phyloP scores from a whole-genome alignment of 2,113 vertebrate genomes.

The Chamaetylas fuelleborni region DNA sequence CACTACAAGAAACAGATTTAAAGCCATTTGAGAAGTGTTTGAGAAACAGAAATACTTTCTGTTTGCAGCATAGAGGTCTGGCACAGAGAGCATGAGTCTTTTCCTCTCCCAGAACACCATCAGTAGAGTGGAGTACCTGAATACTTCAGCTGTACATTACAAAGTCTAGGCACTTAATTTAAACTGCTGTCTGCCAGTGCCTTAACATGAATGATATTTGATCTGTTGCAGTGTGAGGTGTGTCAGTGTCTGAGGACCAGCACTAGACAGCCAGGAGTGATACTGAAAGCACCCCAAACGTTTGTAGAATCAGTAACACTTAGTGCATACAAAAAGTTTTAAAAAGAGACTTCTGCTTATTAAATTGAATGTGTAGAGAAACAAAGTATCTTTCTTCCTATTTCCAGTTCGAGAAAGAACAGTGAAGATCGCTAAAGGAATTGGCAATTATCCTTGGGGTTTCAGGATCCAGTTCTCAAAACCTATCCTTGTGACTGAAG shows the following conservation, averaged over 20 bases:
- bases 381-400: background rate
- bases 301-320: background rate
- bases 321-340: background rate
- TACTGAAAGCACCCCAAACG: background rate
- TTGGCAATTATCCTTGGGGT: constrained; percentile 88
- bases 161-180: background rate
- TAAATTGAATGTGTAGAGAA: background rate
- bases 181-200: background rate
- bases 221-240: rapidly evolving
- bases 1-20: background rate
- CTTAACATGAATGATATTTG: background rate
- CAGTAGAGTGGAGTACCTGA: background rate
- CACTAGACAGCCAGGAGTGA: background rate
- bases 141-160: background rate
- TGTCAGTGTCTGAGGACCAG: background rate
- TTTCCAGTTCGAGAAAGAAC: constrained; percentile 86
- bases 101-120: background rate
- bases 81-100: background rate
- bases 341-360: background rate
- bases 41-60: background rate
- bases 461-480: constrained; percentile 93
- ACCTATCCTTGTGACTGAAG: constrained; percentile 90
- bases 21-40: background rate
- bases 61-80: background rate
- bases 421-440: constrained; percentile 83